Base-by-base conservation (phyloP, 2,888 invertebrate species). In the Colostygia pectinataria region DNA sequence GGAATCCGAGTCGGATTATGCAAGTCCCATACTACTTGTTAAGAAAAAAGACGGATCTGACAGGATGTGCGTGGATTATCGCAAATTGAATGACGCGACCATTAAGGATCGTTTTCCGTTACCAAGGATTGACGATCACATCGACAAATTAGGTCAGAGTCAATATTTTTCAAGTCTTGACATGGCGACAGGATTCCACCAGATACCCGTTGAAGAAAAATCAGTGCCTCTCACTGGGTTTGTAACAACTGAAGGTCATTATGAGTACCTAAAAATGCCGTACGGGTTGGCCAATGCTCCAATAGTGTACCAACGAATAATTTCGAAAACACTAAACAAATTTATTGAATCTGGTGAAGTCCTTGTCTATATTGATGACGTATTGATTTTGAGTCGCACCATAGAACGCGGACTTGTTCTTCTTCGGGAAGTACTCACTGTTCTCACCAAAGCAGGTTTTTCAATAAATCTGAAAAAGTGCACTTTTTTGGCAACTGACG, bases 91-190 rank as follows among this genome's bases (percentile, higher is more conserved):
- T 27, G 4, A 29, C 0, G 49, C 57, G 0, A 65, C 64, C 0
- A 44, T 61, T 1, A 63, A 60, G 23, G 58, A 66, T 10, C 15
- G 61, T 0, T 64, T 47, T 32, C 66, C 63, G 0, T 10, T 66
- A 1, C 61, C 61, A 0, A 20, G 60, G 4, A 61, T 61, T 0
- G 59, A 55, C 2, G 54, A 60, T 18, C 60, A 60, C 5, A 47
- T 66, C 0, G 55, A 60, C 32, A 24, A 47, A 4, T 37, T 65
- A 10, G 59, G 60, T 6, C 53, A 44, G 4, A 12, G n/a, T n/a
- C 48, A 25, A 6, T 60, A 40, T 37, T 65, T 60, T 28, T 53
- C 54, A 0, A 47, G 44, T 4, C 34, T 65, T 0, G 61, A 65
- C 39, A 59, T 63, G 59, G 57, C 57, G 0, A 42, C 47, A 0